These are phyloP conservation scores for Natrix natrix DNA, from an alignment of 2,797 vertebrate genomes.

Conservation along the genomic window DNA sequence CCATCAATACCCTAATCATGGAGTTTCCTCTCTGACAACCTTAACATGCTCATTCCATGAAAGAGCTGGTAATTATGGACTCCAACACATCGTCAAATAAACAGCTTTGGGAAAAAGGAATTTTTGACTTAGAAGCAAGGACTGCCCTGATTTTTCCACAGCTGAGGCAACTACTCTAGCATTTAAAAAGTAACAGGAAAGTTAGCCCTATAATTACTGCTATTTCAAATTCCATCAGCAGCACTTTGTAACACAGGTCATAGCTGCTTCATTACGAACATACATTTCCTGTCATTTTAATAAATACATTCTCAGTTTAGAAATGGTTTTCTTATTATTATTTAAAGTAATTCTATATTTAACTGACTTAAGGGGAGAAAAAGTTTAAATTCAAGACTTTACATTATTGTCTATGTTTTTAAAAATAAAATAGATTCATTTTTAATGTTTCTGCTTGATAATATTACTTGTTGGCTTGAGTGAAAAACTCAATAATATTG, in stretches of 20 bases:
- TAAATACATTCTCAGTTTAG: slow-evolving; percentile 36
- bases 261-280: slow-evolving; percentile 58
- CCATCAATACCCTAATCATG: slow-evolving; percentile 64
- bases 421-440: neutral
- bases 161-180: neutral
- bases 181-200: neutral
- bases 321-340: slow-evolving; percentile 44
- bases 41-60: slow-evolving; percentile 67
- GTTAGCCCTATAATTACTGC: slow-evolving; percentile 8
- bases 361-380: slow-evolving; percentile 17
- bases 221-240: slow-evolving; percentile 19
- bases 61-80: slow-evolving; percentile 75
- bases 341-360: slow-evolving; percentile 32
- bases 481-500: neutral
- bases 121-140: neutral
- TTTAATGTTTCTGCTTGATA: neutral
- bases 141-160: neutral
- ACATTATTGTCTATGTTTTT: neutral
- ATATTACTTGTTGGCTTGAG: neutral
- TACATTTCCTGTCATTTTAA: slow-evolving; percentile 49
- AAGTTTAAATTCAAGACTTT: neutral
- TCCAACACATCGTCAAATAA: neutral
- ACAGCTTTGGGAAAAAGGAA: neutral
- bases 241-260: slow-evolving; percentile 44
- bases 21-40: slow-evolving; percentile 53